Conservation (phyloP, 2,113 vertebrate species). For the Callipepla squamata region DNA sequence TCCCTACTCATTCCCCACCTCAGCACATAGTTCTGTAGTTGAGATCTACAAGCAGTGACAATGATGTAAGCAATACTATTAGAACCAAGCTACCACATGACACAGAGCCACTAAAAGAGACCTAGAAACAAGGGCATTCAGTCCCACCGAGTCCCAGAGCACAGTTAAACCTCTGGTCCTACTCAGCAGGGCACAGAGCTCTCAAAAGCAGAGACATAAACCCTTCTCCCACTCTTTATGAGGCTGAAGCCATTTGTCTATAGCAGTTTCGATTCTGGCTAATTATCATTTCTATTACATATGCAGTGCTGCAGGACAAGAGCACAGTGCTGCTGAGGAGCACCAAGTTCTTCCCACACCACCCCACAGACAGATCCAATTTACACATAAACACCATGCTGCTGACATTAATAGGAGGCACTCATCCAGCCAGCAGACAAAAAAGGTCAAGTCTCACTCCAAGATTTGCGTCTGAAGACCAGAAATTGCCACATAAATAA, state of each 20-base stretch:
- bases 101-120: neutral
- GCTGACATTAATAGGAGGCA: neutral
- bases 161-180: neutral
- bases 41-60: neutral
- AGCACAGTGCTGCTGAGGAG: rapidly evolving
- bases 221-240: neutral
- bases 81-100: neutral
- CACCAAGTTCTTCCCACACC: neutral
- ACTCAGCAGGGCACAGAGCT: neutral
- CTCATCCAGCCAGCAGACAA: neutral
- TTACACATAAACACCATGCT: neutral
- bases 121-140: neutral
- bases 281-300: slow-evolving; percentile 3
- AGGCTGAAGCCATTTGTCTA: neutral
- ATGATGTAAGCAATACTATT: neutral
- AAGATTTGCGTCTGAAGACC: neutral
- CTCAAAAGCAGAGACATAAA: neutral
- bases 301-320: neutral
- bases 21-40: rapidly evolving
- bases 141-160: neutral
- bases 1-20: neutral
- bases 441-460: neutral
- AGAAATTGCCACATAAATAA: neutral
- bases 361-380: neutral
- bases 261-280: neutral